Conservation (phyloP, 1,140 invertebrate species). For the Aporrectodea caliginosa region DNA sequence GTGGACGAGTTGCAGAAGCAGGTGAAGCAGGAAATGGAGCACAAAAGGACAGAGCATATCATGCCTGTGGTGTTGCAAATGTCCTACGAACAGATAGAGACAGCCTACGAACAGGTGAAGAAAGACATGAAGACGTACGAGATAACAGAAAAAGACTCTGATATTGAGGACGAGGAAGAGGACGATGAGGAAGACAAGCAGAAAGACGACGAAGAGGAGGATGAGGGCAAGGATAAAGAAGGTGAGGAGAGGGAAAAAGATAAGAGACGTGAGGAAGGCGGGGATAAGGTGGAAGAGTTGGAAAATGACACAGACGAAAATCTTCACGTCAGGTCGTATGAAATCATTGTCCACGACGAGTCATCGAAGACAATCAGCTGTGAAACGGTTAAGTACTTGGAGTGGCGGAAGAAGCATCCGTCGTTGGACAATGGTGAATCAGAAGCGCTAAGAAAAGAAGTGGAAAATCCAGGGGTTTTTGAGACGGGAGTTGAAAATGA, state of each 20-base stretch:
- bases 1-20: slow-evolving; percentile 22
- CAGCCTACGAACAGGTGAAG: slow-evolving; percentile 8
- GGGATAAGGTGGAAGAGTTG: neutral
- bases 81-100: slow-evolving; percentile 17
- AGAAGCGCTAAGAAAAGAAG: neutral
- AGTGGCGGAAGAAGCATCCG: neutral
- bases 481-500: too few species aligned
- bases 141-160: neutral
- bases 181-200: neutral
- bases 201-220: neutral
- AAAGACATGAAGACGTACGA: slow-evolving; percentile 19
- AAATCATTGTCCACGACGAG: neutral
- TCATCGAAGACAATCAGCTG: neutral
- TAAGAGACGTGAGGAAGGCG: neutral
- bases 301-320: too few species aligned
- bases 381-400: neutral
- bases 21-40: slow-evolving; percentile 12
- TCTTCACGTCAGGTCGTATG: neutral
- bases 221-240: neutral
- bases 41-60: slow-evolving; percentile 21
- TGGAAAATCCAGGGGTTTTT: neutral
- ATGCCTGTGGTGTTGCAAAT: slow-evolving; percentile 18
- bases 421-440: neutral
- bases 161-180: slow-evolving; percentile 10
- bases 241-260: neutral